phyloP scores from a whole-genome alignment of 1,140 invertebrate genomes.

The Drosophila bocqueti region DNA sequence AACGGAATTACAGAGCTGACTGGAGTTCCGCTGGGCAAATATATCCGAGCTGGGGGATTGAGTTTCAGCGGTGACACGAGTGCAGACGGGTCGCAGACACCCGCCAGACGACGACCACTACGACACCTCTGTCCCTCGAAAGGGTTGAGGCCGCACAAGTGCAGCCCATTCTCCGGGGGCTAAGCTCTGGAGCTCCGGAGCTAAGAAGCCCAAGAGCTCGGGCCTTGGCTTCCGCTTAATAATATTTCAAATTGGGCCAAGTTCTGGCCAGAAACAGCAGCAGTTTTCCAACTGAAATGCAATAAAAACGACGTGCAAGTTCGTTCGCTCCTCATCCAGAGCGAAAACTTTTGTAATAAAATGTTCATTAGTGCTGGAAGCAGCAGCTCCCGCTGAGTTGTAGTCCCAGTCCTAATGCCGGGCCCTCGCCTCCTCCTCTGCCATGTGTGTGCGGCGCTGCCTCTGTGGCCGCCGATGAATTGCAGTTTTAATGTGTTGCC shows the following conservation, averaged over 20 bases:
- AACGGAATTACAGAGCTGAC: slow-evolving; percentile 73
- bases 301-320: slow-evolving; percentile 57
- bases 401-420: slow-evolving; percentile 23
- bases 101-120: slow-evolving; percentile 37
- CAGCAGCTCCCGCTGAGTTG: slow-evolving; percentile 71
- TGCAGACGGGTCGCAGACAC: slow-evolving; percentile 53
- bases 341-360: slow-evolving; percentile 77
- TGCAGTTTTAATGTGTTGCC: slow-evolving; percentile 81
- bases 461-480: slow-evolving; percentile 73
- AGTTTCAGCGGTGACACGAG: slow-evolving; percentile 54
- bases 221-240: slow-evolving; percentile 37
- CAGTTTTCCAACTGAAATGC: slow-evolving; percentile 55
- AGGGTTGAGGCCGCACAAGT: slow-evolving; percentile 51
- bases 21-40: slow-evolving; percentile 36
- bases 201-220: slow-evolving; percentile 9
- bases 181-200: slow-evolving; percentile 30
- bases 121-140: background rate
- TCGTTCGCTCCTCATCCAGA: slow-evolving; percentile 44
- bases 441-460: slow-evolving; percentile 46
- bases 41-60: slow-evolving; percentile 33
- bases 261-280: slow-evolving; percentile 30
- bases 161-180: slow-evolving; percentile 37
- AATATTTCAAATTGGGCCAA: slow-evolving; percentile 75
- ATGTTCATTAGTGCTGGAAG: slow-evolving; percentile 76
- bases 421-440: too few species aligned